Percentiles rank a stretch among this genome's conserved stretches.
These are phyloP conservation scores for Pomatorhinus ruficollis DNA, from an alignment of 2,113 vertebrate genomes.

Conservation along the genomic window DNA sequence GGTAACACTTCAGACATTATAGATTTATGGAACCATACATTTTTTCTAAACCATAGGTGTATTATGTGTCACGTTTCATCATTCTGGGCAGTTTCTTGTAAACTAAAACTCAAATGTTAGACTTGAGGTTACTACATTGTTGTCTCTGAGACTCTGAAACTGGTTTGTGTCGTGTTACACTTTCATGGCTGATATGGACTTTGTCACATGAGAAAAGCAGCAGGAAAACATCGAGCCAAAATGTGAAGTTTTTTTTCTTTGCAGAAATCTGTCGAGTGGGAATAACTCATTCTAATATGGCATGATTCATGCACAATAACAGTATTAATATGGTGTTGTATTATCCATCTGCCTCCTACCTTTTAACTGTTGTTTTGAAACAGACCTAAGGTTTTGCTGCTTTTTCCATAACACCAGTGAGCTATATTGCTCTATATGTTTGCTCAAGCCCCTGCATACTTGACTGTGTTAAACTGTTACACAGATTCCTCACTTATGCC, in stretches of 20 bases:
- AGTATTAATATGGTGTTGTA: neutral
- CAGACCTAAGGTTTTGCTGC: neutral
- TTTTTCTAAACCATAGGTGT: neutral
- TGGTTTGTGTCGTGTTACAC: neutral
- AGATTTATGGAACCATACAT: neutral
- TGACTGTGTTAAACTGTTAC: neutral
- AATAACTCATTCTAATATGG: neutral
- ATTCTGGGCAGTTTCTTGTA: neutral
- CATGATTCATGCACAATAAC: neutral
- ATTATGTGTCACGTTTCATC: accelerated
- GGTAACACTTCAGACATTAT: accelerated
- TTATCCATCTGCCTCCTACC: neutral
- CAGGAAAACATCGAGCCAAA: neutral
- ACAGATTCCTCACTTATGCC: neutral
- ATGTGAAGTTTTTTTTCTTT: neutral
- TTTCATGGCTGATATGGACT: neutral
- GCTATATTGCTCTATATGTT: accelerated
- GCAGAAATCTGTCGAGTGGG: neutral
- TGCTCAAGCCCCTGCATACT: neutral
- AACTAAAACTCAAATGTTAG: neutral
- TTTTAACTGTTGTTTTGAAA: neutral
- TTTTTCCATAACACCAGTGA: neutral
- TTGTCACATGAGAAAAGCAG: neutral
- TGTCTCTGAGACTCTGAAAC: neutral
- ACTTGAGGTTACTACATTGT: neutral